Evolutionary conservation across 2,113 vertebrate species (phyloP).

Genomic region (Ardeotis arabs): DNA sequence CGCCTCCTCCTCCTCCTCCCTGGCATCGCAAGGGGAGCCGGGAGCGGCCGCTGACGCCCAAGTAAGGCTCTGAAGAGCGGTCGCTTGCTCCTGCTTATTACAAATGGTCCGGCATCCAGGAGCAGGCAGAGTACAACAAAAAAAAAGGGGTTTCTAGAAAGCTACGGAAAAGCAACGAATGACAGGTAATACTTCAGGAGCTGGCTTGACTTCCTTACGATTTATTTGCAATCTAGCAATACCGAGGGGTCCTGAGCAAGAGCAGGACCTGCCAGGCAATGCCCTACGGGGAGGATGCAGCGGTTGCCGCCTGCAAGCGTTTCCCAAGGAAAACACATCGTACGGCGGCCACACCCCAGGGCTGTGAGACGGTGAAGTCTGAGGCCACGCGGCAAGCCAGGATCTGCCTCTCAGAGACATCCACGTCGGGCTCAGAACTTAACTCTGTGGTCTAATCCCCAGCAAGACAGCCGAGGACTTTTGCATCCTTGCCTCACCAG

Average conservation of each 20-base stretch:
- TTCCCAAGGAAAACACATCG: background rate
- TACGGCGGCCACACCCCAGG: accelerated
- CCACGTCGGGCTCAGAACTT: background rate
- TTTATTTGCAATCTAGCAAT: background rate
- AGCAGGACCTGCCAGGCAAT: background rate
- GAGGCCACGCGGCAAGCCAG: background rate
- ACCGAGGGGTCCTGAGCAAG: background rate
- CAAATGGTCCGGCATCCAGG: background rate
- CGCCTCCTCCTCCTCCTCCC: background rate
- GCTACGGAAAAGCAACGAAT: background rate
- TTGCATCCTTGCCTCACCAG: background rate
- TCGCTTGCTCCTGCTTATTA: background rate
- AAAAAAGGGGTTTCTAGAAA: background rate
- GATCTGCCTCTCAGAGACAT: background rate
- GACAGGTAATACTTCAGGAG: background rate
- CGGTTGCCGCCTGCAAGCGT: background rate
- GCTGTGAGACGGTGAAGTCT: background rate
- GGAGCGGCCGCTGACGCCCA: background rate
- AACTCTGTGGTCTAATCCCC: background rate
- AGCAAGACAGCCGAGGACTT: background rate
- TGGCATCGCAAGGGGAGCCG: accelerated
- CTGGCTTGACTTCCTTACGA: background rate
- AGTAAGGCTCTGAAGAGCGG: background rate
- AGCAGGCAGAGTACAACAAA: background rate
- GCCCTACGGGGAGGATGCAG: background rate